These are phyloP conservation scores for Ornithoptera alexandrae DNA, from an alignment of 2,888 invertebrate genomes.

Conservation along the genomic window DNA sequence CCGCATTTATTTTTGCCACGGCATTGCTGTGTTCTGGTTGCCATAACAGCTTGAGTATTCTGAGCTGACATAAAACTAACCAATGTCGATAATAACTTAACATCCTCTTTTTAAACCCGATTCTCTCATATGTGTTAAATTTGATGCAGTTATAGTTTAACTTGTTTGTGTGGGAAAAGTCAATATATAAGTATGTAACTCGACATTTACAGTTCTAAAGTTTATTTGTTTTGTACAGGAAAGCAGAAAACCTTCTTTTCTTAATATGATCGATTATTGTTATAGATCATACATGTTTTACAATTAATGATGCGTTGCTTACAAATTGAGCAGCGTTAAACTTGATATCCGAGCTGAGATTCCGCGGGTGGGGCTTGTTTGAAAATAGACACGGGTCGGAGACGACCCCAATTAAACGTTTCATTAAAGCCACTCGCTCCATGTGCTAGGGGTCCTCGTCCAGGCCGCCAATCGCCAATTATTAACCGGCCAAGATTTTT, in stretches of 20 bases:
- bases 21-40: too few relatives aligned
- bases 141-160: too few relatives aligned
- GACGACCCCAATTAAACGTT: conserved; percentile 57
- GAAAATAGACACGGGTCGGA: conserved; percentile 43
- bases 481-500: conserved; percentile 16
- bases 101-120: too few relatives aligned
- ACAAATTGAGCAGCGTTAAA: conserved; percentile 38
- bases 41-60: too few relatives aligned
- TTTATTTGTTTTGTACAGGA: too few relatives aligned
- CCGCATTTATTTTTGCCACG: too few relatives aligned
- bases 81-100: too few relatives aligned
- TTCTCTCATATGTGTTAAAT: too few relatives aligned
- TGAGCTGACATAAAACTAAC: too few relatives aligned
- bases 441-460: conserved; percentile 37
- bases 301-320: conserved; percentile 18
- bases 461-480: conserved; percentile 17
- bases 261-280: background rate
- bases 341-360: conserved; percentile 33
- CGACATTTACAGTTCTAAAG: too few relatives aligned
- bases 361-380: conserved; percentile 37
- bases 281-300: conserved; percentile 9
- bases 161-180: too few relatives aligned
- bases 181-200: too few relatives aligned
- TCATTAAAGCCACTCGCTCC: conserved; percentile 47
- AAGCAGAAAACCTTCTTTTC: background rate